A percentile compares a stretch with the other conserved stretches of the same genome.
Evolutionary conservation across 1,140 invertebrate genomes (phyloP).

Genomic region (Zaprionus camerounensis): DNA sequence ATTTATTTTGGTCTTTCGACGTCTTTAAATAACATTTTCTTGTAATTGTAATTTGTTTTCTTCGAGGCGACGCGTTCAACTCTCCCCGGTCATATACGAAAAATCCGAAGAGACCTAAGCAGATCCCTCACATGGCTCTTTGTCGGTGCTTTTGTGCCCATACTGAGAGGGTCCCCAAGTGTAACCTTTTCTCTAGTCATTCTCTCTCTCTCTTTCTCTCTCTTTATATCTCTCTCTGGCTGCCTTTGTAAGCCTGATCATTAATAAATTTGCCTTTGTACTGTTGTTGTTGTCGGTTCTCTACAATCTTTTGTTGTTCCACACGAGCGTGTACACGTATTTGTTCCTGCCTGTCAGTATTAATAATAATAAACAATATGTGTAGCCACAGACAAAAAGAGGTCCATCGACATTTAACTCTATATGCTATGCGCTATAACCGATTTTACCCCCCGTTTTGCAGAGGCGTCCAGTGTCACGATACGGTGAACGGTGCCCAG

Average conservation of each 20-base stretch:
- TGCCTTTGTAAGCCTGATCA: slow-evolving; percentile 43
- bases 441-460: slow-evolving; percentile 47
- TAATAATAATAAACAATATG: slow-evolving; percentile 81
- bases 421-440: slow-evolving; percentile 24
- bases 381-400: slow-evolving; percentile 51
- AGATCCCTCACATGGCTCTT: slow-evolving; percentile 30
- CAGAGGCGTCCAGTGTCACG: slow-evolving; percentile 90
- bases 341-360: slow-evolving; percentile 79
- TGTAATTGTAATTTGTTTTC: slow-evolving; percentile 84
- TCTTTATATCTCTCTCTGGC: slow-evolving; percentile 46
- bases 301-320: slow-evolving; percentile 72
- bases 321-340: slow-evolving; percentile 30
- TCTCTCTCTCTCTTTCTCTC: slow-evolving; percentile 31
- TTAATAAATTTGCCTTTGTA: slow-evolving; percentile 79
- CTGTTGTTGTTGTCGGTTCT: slow-evolving; percentile 46
- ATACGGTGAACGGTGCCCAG: slow-evolving; percentile 89
- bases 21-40: slow-evolving; percentile 84
- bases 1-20: slow-evolving; percentile 62
- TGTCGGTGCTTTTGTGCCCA: slow-evolving; percentile 70
- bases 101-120: slow-evolving; percentile 11
- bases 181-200: slow-evolving; percentile 68
- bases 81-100: slow-evolving; percentile 46
- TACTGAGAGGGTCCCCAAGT: slow-evolving; percentile 34
- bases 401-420: slow-evolving; percentile 45
- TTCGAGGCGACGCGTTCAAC: slow-evolving; percentile 31